Evolutionary conservation across 2,797 vertebrate genomes (phyloP).

Genomic region (Liasis olivaceus): DNA sequence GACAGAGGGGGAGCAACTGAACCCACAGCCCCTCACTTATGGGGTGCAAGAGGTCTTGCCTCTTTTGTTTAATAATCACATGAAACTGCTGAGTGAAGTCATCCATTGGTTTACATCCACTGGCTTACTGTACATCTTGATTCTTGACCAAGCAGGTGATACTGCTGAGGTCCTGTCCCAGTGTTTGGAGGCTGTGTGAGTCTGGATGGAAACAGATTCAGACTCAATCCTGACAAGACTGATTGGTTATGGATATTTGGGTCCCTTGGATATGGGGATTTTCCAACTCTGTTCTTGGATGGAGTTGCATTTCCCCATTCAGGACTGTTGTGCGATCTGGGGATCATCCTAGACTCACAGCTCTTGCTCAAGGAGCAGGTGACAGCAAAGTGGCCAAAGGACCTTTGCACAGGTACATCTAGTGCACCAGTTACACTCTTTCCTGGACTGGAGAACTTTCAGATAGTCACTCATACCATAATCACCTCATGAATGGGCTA

Average conservation of each 20-base stretch:
- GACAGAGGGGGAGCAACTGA: background rate
- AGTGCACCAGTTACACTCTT: background rate
- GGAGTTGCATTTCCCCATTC: background rate
- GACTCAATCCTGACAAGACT: background rate
- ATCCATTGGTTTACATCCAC: background rate
- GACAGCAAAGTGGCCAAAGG: background rate
- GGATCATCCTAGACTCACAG: background rate
- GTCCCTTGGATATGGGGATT: background rate
- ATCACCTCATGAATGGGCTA: background rate
- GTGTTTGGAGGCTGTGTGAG: background rate
- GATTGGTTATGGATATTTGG: background rate
- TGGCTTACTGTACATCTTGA: background rate
- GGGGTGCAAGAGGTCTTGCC: background rate
- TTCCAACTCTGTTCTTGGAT: background rate
- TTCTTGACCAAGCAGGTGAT: background rate
- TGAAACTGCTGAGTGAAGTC: background rate
- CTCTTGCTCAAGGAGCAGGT: background rate
- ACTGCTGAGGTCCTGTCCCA: background rate
- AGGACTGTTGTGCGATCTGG: background rate
- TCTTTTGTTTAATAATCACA: background rate
- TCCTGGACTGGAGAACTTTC: background rate
- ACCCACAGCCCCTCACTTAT: background rate
- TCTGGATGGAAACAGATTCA: background rate
- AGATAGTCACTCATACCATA: background rate
- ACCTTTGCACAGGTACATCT: background rate